A percentile compares a stretch with the other conserved stretches of the same genome.
These are phyloP conservation scores for Galeruca laticollis DNA, from an alignment of 2,888 invertebrate genomes.

Conservation along the genomic window DNA sequence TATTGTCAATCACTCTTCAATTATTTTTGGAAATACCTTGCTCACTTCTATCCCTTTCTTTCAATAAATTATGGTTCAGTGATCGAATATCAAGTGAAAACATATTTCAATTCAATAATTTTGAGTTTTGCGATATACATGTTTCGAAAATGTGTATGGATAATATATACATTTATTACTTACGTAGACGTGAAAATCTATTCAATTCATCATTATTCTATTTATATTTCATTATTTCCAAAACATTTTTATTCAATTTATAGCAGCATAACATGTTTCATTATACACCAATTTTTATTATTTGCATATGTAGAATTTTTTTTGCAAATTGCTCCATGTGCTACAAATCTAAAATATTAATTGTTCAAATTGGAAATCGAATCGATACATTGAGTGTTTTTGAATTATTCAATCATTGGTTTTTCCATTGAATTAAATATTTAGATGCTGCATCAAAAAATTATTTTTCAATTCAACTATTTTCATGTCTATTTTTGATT, in stretches of 20 bases:
- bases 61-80: too few species aligned
- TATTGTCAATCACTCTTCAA: too few species aligned
- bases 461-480: background rate
- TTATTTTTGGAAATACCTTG: too few species aligned
- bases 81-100: too few species aligned
- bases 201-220: background rate
- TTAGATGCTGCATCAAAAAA: background rate
- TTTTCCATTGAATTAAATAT: background rate
- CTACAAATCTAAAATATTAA: background rate
- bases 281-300: background rate
- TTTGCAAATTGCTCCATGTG: background rate
- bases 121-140: too few species aligned
- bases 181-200: background rate
- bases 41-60: too few species aligned
- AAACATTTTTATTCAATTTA: background rate
- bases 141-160: too few species aligned
- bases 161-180: too few species aligned
- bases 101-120: too few species aligned
- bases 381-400: background rate
- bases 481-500: too few species aligned
- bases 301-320: background rate
- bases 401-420: background rate
- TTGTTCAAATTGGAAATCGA: background rate
- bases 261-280: background rate
- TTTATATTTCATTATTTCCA: background rate